A percentile compares a stretch with the other conserved stretches of the same genome.
Conservation (phyloP, 1,140 invertebrate genomes). For the Centruroides sculpturatus region DNA sequence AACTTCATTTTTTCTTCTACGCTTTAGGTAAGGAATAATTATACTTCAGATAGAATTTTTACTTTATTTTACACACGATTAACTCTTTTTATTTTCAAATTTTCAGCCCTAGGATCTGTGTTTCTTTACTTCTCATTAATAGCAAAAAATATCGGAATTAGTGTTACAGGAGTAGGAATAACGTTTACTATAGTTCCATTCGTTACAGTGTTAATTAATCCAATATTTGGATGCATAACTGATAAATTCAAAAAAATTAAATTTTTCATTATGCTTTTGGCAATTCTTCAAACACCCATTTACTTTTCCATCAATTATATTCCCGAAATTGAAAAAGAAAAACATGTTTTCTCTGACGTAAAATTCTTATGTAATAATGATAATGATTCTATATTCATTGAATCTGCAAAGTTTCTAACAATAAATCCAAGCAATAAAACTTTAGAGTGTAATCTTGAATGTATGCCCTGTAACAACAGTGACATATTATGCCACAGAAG, state of each 20-base stretch:
- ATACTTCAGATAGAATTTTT: no score
- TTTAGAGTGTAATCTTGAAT: no score
- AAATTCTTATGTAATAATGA: no score
- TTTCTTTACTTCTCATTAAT: constrained; percentile 28
- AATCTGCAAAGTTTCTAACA: no score
- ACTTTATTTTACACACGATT: no score
- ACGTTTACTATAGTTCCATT: constrained; percentile 28
- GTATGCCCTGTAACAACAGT: no score
- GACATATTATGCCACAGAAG: no score
- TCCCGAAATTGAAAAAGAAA: no score
- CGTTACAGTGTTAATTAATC: constrained; percentile 23
- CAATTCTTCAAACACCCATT: constrained; percentile 24
- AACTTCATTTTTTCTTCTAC: constrained; percentile 1
- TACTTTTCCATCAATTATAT: no score
- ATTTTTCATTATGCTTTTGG: constrained; percentile 49
- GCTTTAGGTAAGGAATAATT: not conserved
- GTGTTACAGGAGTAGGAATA: constrained; percentile 23
- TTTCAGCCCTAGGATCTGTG: constrained; percentile 27
- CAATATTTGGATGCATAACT: constrained; percentile 24
- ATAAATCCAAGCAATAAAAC: no score
- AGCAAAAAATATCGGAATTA: constrained; percentile 33
- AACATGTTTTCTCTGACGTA: no score
- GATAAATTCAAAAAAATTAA: constrained; percentile 39
- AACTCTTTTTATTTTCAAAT: not conserved
- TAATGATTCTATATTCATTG: no score